Conservation (phyloP, 2,113 vertebrate genomes). For the Dryoscopus gambensis region DNA sequence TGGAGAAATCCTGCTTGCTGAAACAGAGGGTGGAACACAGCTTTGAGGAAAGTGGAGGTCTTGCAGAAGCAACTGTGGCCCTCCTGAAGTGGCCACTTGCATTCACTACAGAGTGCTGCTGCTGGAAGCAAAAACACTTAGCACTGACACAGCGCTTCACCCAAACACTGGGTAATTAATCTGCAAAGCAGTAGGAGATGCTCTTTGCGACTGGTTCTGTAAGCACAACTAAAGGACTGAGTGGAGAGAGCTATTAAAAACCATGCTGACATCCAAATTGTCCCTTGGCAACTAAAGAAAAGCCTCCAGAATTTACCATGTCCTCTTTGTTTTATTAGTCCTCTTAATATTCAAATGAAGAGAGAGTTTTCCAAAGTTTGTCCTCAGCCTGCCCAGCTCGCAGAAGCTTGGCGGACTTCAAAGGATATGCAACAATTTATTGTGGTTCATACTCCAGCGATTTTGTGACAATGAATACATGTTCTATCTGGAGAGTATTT, state of each 20-base stretch:
- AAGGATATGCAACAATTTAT: background rate
- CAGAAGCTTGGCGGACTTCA: background rate
- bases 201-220: background rate
- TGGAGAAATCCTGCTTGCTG: background rate
- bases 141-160: background rate
- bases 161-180: conserved; percentile 29
- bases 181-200: conserved; percentile 11
- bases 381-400: background rate
- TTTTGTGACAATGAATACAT: background rate
- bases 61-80: background rate
- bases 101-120: background rate
- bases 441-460: background rate
- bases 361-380: conserved; percentile 5
- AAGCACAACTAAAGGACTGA: background rate
- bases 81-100: background rate
- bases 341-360: conserved; percentile 35
- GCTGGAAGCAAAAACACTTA: background rate
- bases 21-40: background rate
- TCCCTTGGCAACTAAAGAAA: conserved; percentile 21
- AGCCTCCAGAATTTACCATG: conserved; percentile 2
- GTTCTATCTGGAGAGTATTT: background rate
- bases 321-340: conserved; percentile 18
- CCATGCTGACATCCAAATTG: background rate
- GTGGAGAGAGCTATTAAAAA: background rate
- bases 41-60: background rate